Conservation (phyloP, 2,888 invertebrate species). For the Lasioglossum leucozonium region DNA sequence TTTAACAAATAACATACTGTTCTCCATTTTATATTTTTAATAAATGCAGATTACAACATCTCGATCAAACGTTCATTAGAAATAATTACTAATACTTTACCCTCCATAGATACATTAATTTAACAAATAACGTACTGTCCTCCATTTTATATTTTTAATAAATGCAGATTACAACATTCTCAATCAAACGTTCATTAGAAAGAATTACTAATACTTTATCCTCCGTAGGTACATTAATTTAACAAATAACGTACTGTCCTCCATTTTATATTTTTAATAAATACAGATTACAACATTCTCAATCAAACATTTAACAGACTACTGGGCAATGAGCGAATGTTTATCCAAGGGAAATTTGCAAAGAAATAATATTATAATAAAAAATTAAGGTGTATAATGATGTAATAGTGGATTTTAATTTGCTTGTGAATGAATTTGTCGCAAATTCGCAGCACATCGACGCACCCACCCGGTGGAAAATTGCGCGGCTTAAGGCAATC, state of each 20-base stretch:
- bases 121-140: too few species aligned
- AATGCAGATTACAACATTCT: neutral
- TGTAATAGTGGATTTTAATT: neutral
- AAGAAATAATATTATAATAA: neutral
- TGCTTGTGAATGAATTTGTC: neutral
- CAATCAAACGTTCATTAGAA: too few species aligned
- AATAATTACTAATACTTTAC: too few species aligned
- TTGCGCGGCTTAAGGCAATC: conserved; percentile 76
- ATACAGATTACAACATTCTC: neutral
- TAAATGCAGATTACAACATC: neutral
- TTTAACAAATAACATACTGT: too few species aligned
- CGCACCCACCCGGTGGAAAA: conserved; percentile 81
- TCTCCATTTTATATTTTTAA: neutral
- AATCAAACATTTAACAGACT: neutral
- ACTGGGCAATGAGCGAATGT: neutral
- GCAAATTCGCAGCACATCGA: neutral
- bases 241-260: too few species aligned
- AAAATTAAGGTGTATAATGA: neutral
- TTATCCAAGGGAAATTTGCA: neutral
- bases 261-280: neutral
- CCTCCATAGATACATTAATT: neutral
- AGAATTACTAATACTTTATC: too few species aligned
- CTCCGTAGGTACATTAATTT: neutral
- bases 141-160: neutral
- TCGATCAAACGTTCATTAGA: too few species aligned